Conservation (phyloP, 2,888 invertebrate genomes). For the Entomobrya multifasciata region DNA sequence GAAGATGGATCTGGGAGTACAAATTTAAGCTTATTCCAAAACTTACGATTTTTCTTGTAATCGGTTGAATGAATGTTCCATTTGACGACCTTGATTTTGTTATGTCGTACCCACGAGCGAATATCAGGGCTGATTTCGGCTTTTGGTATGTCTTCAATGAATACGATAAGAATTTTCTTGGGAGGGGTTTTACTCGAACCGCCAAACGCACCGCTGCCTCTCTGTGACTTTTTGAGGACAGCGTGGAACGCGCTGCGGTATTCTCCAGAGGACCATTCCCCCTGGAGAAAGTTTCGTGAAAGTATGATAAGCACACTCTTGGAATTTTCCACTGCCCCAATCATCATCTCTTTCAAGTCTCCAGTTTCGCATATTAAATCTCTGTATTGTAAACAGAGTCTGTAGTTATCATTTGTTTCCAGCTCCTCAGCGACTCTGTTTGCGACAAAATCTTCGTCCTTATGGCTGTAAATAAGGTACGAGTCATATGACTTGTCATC, state of each 20-base stretch:
- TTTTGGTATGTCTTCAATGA: constrained; percentile 86
- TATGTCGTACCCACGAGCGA: constrained; percentile 80
- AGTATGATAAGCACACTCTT: constrained; percentile 82
- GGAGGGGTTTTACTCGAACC: constrained; percentile 34
- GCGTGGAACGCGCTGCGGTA: constrained; percentile 84
- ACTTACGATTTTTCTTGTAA: constrained; percentile 81
- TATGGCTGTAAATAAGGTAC: constrained; percentile 82
- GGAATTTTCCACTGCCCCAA: constrained; percentile 82
- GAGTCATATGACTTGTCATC: constrained; percentile 82
- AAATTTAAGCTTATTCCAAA: constrained; percentile 82
- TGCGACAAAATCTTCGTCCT: constrained; percentile 82
- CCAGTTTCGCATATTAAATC: constrained; percentile 81
- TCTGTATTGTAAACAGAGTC: constrained; percentile 82
- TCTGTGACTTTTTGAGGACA: constrained; percentile 77
- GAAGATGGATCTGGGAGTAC: constrained; percentile 80
- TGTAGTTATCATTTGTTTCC: constrained; percentile 81
- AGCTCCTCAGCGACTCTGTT: constrained; percentile 82
- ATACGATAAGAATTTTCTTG: constrained; percentile 84
- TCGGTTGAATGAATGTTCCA: constrained; percentile 81
- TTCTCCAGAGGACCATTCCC: constrained; percentile 83
- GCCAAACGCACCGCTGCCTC: constrained; percentile 84
- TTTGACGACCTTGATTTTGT: constrained; percentile 84
- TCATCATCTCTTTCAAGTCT: constrained; percentile 82
- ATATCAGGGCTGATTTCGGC: constrained; percentile 89
- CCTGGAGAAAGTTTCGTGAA: constrained; percentile 82